Evolutionary conservation across 2,888 invertebrate species (phyloP).

Genomic region (Unio pictorum): DNA sequence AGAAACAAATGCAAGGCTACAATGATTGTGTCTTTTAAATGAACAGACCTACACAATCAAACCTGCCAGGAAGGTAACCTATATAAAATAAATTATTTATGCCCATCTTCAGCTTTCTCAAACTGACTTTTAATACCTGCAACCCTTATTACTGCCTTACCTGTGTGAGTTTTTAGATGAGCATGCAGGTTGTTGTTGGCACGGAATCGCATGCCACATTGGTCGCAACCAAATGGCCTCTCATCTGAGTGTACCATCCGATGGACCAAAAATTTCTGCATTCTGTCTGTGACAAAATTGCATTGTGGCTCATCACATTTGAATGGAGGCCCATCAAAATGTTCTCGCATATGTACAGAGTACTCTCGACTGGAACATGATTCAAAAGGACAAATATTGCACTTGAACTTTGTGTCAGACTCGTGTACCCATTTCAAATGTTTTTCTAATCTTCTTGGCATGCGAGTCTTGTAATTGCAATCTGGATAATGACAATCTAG

Average conservation of each 20-base stretch:
- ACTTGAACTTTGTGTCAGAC: slow-evolving; percentile 59
- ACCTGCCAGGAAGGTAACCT: too few species aligned
- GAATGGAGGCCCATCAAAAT: slow-evolving; percentile 78
- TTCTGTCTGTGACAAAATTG: slow-evolving; percentile 73
- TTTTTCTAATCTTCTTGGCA: slow-evolving; percentile 30
- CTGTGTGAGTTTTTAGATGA: slow-evolving; percentile 77
- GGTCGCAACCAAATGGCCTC: slow-evolving; percentile 73
- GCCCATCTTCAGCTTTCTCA: too few species aligned
- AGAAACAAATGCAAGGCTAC: too few species aligned
- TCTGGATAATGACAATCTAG: slow-evolving; percentile 29
- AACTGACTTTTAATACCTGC: neutral
- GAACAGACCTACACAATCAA: too few species aligned
- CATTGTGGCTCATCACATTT: slow-evolving; percentile 76
- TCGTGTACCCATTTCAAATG: slow-evolving; percentile 48
- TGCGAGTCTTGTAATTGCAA: slow-evolving; percentile 44
- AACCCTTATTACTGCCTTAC: slow-evolving; percentile 31
- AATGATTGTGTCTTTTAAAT: too few species aligned
- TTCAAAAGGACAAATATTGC: slow-evolving; percentile 78
- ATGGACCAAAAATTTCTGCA: slow-evolving; percentile 77
- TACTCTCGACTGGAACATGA: slow-evolving; percentile 78
- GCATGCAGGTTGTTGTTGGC: slow-evolving; percentile 76
- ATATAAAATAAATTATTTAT: too few species aligned
- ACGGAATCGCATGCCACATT: slow-evolving; percentile 77
- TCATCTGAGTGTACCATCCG: slow-evolving; percentile 76
- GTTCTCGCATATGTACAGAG: slow-evolving; percentile 76